Conservation (phyloP, 2,113 vertebrate genomes). For the Maccullochella peelii region DNA sequence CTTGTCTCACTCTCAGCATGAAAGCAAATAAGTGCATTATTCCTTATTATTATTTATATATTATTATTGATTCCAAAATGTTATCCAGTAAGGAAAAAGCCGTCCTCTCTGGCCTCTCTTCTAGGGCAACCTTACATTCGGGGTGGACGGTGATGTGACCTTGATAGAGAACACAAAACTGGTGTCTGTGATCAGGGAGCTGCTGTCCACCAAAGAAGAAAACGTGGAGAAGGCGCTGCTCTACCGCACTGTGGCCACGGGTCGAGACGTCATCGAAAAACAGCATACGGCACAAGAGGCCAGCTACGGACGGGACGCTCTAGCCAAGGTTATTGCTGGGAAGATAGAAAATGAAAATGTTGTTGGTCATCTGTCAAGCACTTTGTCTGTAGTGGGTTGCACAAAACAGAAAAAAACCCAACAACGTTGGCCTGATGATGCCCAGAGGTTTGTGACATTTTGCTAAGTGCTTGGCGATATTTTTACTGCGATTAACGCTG, state of each 20-base stretch:
- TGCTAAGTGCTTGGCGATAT: neutral
- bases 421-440: neutral
- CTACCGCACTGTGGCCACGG: slow-evolving; percentile 94
- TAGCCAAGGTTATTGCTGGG: slow-evolving; percentile 89
- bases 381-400: neutral
- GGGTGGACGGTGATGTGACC: slow-evolving; percentile 90
- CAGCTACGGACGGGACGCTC: slow-evolving; percentile 93
- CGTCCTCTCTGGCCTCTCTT: neutral
- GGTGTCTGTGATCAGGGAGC: slow-evolving; percentile 87
- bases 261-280: slow-evolving; percentile 96
- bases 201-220: slow-evolving; percentile 91
- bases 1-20: neutral
- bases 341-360: neutral
- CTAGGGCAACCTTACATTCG: slow-evolving; percentile 94
- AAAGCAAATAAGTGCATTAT: no score
- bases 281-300: slow-evolving; percentile 96
- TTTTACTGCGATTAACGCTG: slow-evolving; percentile 3
- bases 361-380: neutral
- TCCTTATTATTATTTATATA: no score
- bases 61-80: no score
- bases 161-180: slow-evolving; percentile 91
- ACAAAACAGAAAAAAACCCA: neutral
- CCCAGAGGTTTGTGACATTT: neutral
- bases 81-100: neutral
- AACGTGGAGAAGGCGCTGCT: slow-evolving; percentile 94